phyloP scores from a whole-genome alignment of 2,797 vertebrate species.

The Onychomys torridus region DNA sequence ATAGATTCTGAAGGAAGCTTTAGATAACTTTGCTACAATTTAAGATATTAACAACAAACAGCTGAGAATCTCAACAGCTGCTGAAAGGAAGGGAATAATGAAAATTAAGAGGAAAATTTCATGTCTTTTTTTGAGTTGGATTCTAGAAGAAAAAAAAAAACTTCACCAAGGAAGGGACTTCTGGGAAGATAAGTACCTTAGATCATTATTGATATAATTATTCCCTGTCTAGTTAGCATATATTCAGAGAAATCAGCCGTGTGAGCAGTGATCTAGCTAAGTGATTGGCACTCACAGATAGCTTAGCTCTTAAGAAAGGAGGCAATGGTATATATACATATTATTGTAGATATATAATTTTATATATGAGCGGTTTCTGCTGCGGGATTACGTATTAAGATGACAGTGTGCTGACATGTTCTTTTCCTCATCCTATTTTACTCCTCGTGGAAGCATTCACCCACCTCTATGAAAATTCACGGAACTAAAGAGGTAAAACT shows the following conservation, averaged over 20 bases:
- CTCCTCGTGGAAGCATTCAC: accelerated
- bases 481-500: not conserved
- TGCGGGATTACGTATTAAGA: not conserved
- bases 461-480: not conserved
- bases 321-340: not conserved
- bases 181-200: not conserved
- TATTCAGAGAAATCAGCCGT: not conserved
- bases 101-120: no score
- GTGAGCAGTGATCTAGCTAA: no score
- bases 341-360: no score
- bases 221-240: not conserved
- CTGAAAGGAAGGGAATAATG: not conserved
- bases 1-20: not conserved
- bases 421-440: not conserved
- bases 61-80: not conserved
- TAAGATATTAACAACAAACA: not conserved
- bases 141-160: not conserved
- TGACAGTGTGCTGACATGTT: not conserved
- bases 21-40: not conserved
- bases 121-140: not conserved
- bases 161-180: not conserved
- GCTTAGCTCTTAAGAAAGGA: not conserved
- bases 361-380: not conserved
- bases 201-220: not conserved
- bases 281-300: no score